Base-by-base conservation (phyloP, 2,113 vertebrate species). In the Poeciliopsis occidentalis region DNA sequence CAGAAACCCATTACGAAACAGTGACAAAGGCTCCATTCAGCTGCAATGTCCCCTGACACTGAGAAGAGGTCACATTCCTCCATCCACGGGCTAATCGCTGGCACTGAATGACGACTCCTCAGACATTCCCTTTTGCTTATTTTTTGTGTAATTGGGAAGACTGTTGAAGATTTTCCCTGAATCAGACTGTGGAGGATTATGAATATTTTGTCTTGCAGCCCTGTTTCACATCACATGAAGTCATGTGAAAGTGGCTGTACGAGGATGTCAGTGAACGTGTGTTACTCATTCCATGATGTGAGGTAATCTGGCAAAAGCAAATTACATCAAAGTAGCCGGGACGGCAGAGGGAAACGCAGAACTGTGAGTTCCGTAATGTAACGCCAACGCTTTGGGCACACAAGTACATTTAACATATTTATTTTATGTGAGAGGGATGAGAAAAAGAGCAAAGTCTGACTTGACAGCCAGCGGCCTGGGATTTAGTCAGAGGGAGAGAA, bases 11-110 rank as follows among this genome's bases (percentile, higher is more conserved):
- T 77, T 66, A 81, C 24, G 73, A 64, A 70, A 85, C 69, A 30
- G 69, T 68, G 76, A 91, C 88, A 92, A 90, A 85, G 79, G 64
- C 67, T 44, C 68, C 78, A 76, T 91, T 92, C 87, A 92, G n/a
- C 24, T 1, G 41, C 27, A 60, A 69, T 83, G 83, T 91, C 87
- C 88, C 84, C 87, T 88, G 88, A 81, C 74, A 76, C 60, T 31
- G 75, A 84, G 83, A 72, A 64, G 77, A 78, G 91, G 90, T 91
- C 89, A 85, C 81, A 91, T 87, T 89, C 88, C 77, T 87, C 34
- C 73, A 66, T 83, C 80, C 67, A 65, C 54, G 66, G 47, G 81
- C 78, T 69, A 70, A 88, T 70, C 65, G 73, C 83, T 80, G 83
- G 83, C 81, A 73, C 72, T 37, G 60, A 73, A n/a, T 0, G 47